Conservation (phyloP, 2,888 invertebrate species). For the Tolmerus cingulatus region DNA sequence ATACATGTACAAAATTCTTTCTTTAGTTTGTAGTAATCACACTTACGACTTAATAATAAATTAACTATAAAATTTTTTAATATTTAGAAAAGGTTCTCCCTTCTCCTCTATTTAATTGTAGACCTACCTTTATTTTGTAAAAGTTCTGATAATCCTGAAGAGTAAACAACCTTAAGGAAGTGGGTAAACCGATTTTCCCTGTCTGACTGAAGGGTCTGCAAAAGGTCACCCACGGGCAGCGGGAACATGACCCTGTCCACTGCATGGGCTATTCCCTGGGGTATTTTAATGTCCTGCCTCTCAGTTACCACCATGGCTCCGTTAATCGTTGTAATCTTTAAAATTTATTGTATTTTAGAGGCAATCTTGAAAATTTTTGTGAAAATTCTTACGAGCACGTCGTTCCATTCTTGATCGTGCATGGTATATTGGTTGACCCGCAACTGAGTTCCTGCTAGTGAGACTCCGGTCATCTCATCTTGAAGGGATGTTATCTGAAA, state of each 20-base stretch:
- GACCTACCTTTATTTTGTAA: slow-evolving; percentile 61
- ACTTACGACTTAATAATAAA: neutral
- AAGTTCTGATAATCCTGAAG: slow-evolving; percentile 79
- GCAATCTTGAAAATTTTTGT: neutral
- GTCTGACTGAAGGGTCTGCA: slow-evolving; percentile 86
- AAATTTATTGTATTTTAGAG: neutral
- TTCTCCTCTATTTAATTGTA: neutral
- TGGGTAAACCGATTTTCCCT: slow-evolving; percentile 81
- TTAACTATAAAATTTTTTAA: neutral
- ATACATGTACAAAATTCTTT: too few relatives aligned
- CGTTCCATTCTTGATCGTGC: slow-evolving; percentile 90
- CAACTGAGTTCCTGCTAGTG: slow-evolving; percentile 84
- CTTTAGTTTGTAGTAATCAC: too few relatives aligned
- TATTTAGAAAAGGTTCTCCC: neutral
- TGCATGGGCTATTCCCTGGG: slow-evolving; percentile 85
- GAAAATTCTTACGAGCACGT: slow-evolving; percentile 71
- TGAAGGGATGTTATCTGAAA: slow-evolving; percentile 80
- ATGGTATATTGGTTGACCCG: slow-evolving; percentile 86
- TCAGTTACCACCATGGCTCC: slow-evolving; percentile 84
- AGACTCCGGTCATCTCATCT: slow-evolving; percentile 91
- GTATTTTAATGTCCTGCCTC: slow-evolving; percentile 82
- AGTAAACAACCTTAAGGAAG: slow-evolving; percentile 78
- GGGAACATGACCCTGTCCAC: slow-evolving; percentile 90
- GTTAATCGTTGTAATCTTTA: slow-evolving; percentile 81
- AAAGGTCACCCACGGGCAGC: slow-evolving; percentile 83